phyloP scores from a whole-genome alignment of 2,797 vertebrate genomes.

The Tangara arthus region DNA sequence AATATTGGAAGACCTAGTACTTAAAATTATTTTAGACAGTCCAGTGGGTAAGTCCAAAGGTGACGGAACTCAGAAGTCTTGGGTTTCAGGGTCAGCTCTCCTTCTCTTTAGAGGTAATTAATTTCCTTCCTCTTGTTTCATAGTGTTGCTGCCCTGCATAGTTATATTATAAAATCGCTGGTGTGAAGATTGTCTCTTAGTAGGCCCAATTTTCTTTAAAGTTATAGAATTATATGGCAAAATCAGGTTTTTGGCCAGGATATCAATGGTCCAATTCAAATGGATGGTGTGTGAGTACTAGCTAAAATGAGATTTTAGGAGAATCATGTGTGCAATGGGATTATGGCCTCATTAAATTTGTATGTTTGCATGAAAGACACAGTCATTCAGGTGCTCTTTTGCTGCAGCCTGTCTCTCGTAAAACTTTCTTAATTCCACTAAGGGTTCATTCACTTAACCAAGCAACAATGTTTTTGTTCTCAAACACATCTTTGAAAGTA shows the following conservation, averaged over 20 bases:
- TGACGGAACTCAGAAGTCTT: not conserved
- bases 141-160: not conserved
- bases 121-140: not conserved
- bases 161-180: not conserved
- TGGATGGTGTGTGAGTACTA: not conserved
- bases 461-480: not conserved
- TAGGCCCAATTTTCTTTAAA: not conserved
- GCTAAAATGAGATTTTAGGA: not conserved
- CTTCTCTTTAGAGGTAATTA: not conserved
- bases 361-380: not conserved
- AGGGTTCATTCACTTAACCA: not conserved
- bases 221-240: not conserved
- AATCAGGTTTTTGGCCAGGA: not conserved
- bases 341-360: not conserved
- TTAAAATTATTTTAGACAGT: not conserved
- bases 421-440: not conserved
- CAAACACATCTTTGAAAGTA: not conserved
- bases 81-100: not conserved
- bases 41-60: not conserved
- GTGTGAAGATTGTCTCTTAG: not conserved
- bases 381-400: not conserved
- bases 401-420: not conserved
- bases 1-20: not conserved
- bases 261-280: not conserved
- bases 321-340: not conserved